phyloP scores from a whole-genome alignment of 2,797 vertebrate genomes.

The Dendrocincla tyrannina region DNA sequence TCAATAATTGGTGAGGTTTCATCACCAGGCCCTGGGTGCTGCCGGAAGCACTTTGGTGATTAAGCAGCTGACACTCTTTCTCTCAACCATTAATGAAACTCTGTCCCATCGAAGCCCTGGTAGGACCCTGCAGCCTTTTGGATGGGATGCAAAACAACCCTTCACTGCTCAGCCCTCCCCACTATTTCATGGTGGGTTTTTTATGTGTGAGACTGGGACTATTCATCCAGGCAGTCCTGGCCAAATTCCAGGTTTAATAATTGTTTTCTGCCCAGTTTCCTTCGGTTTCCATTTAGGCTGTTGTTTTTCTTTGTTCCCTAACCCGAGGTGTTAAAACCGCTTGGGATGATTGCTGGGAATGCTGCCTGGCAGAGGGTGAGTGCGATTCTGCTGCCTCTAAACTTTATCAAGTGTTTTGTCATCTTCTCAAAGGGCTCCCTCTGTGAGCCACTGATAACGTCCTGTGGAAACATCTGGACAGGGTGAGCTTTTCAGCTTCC shows the following conservation, averaged over 20 bases:
- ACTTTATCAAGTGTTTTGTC: neutral
- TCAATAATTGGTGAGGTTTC: conserved; percentile 58
- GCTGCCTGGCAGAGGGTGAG: neutral
- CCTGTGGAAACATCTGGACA: conserved; percentile 45
- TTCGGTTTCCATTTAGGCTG: neutral
- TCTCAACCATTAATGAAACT: conserved; percentile 15
- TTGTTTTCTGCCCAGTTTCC: conserved; percentile 31
- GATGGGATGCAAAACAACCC: neutral
- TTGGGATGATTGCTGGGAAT: neutral
- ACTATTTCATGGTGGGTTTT: neutral
- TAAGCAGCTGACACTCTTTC: conserved; percentile 23
- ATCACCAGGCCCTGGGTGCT: conserved; percentile 14
- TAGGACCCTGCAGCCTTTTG: neutral
- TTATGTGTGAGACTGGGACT: neutral
- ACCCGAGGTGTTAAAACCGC: conserved; percentile 2
- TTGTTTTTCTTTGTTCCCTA: neutral
- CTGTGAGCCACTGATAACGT: neutral
- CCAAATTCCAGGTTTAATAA: neutral
- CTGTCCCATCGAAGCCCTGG: neutral
- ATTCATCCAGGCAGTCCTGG: neutral
- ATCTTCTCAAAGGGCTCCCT: neutral
- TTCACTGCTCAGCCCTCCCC: neutral
- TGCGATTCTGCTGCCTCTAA: neutral
- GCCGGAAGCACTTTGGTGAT: conserved; percentile 59
- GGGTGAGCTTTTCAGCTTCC: conserved; percentile 31